Evolutionary conservation across 2,113 vertebrate species (phyloP).

Genomic region (Phyllostomus hastatus): DNA sequence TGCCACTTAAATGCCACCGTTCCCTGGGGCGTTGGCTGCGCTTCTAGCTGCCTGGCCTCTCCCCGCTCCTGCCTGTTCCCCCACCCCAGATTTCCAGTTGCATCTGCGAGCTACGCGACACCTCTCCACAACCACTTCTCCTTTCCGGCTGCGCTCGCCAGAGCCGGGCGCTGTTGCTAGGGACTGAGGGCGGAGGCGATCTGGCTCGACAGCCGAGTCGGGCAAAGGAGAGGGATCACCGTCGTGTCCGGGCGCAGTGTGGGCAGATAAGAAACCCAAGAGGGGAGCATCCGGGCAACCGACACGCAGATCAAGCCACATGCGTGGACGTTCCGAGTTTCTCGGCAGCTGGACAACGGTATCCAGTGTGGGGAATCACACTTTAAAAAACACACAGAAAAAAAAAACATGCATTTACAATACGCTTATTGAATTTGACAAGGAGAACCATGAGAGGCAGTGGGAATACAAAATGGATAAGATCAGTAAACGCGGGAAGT

Average conservation of each 20-base stretch:
- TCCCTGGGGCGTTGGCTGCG: conserved; percentile 41
- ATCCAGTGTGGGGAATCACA: not conserved
- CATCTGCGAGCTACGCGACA: conserved; percentile 57
- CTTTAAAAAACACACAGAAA: not conserved
- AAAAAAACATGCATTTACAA: not conserved
- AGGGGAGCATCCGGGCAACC: not conserved
- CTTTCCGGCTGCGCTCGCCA: conserved; percentile 46
- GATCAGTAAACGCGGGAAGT: not conserved
- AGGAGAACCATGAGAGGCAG: not conserved
- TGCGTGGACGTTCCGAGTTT: not conserved
- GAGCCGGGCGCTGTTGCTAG: conserved; percentile 35
- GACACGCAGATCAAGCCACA: not conserved
- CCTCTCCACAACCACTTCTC: conserved; percentile 51
- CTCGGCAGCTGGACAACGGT: not conserved
- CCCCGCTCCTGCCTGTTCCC: conserved; percentile 10
- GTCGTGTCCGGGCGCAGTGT: not conserved
- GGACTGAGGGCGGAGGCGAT: not conserved
- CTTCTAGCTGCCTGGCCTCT: conserved; percentile 49
- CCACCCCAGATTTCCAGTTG: conserved; percentile 53
- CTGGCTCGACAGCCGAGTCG: not conserved
- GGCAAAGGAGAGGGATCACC: not conserved
- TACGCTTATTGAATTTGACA: not conserved
- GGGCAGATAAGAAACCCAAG: not conserved
- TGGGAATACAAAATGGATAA: not conserved
- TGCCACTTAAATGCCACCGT: conserved; percentile 48